phyloP scores from a whole-genome alignment of 2,113 vertebrate genomes.

The Dipodomys ordii region DNA sequence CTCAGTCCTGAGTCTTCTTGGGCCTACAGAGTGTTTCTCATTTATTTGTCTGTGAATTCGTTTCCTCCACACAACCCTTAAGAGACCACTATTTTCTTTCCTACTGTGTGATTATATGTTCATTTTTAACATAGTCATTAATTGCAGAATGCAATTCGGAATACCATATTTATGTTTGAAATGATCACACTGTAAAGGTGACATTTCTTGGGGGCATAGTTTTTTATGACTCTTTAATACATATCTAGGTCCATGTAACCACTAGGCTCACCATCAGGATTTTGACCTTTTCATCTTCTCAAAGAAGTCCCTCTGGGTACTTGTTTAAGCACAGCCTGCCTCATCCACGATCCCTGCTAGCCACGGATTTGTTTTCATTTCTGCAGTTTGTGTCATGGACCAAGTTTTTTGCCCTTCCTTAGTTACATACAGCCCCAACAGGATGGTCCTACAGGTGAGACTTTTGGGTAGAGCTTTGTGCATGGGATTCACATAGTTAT shows the following conservation, averaged over 20 bases:
- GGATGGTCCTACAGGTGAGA: too few species aligned
- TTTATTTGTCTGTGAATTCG: neutral
- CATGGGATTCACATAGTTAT: neutral
- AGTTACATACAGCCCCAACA: neutral
- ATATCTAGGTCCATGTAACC: neutral
- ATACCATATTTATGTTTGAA: slow-evolving; percentile 45
- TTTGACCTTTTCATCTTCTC: neutral
- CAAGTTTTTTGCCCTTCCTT: neutral
- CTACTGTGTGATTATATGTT: neutral
- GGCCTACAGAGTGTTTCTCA: neutral
- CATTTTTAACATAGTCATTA: slow-evolving; percentile 10
- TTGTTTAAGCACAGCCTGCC: neutral
- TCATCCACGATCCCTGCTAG: neutral
- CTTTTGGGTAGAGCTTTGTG: neutral
- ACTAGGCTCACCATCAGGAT: neutral
- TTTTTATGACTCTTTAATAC: neutral
- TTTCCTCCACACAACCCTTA: neutral
- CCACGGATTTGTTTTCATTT: neutral
- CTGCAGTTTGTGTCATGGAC: neutral
- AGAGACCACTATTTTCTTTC: neutral
- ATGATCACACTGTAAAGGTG: neutral
- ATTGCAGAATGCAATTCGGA: neutral
- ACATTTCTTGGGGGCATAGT: neutral
- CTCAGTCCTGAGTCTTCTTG: neutral
- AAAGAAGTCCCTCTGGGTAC: neutral